Evolutionary conservation across 2,113 vertebrate species (phyloP), one percentile per base, ranked within the genome.

Genomic region (Callocephalon fimbriatum): DNA sequence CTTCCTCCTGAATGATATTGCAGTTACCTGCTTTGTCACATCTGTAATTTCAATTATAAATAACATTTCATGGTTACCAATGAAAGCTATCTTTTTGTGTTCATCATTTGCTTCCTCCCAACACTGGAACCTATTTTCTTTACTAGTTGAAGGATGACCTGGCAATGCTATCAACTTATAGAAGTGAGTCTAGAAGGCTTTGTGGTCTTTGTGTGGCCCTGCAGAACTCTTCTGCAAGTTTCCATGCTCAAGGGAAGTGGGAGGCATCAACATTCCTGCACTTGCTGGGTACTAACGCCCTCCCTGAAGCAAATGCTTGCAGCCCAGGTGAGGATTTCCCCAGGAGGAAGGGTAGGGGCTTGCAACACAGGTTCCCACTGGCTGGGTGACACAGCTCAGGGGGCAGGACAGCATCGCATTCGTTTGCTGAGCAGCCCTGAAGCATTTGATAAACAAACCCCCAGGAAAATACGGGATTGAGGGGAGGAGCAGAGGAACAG

Each of bases 401-500:
- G 7, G 16, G 15, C 74, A 72, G 40, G 26, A 15, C 29, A 85
- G 35, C 0, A 0, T 8, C 29, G 18, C 8, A 16, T 65, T 82
- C 0, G 0, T 78, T 87, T 90, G 26, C 38, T 79, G 32, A 63
- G 73, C 32, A 84, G 17, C 25, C 31, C 54, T 81, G 77, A 20
- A 91, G 12, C 15, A 63, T 23, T 35, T 63, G 44, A 35, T 59
- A 37, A 81, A 68, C 56, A 76, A 75, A 42, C 1, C 1, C 21
- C 47, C 1, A 2, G 53, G 48, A 75, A 48, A 6, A 20, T 26
- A 3, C 3, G 0, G 1, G 5, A 3, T 0, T 78, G 29, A 10
- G 7, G 9, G 8, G 56, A 58, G 32, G 21, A 35, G 13, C 23
- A 7, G 5, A 77, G 26, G 29, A 86, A 45, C 42, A 29, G 25